phyloP scores from a whole-genome alignment of 1,140 invertebrate genomes.

The Lepidurus couesii region DNA sequence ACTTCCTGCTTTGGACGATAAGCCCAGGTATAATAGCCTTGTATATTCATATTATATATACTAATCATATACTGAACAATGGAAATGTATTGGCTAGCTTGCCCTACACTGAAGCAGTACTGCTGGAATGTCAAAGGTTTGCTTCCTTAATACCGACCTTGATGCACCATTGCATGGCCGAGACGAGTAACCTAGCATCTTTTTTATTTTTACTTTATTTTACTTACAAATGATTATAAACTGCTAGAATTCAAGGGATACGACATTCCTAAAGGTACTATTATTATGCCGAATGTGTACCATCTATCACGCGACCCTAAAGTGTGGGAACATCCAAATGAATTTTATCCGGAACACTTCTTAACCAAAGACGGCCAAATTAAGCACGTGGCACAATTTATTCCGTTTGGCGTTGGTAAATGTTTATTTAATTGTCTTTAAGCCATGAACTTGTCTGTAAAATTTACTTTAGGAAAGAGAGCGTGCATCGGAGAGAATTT shows the following conservation, averaged over 20 bases:
- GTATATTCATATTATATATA: background rate
- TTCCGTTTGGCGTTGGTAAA: constrained; percentile 36
- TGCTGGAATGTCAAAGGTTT: constrained; percentile 16
- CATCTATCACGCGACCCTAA: constrained; percentile 43
- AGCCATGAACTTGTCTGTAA: background rate
- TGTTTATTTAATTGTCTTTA: constrained; percentile 23
- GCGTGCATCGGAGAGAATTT: constrained; percentile 79
- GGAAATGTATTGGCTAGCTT: background rate
- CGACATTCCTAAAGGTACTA: constrained; percentile 30
- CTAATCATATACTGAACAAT: background rate
- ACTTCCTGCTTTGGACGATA: constrained; percentile 18
- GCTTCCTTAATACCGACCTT: background rate
- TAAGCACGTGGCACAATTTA: constrained; percentile 28
- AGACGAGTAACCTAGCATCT: background rate
- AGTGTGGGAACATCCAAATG: constrained; percentile 44
- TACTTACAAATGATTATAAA: constrained; percentile 51
- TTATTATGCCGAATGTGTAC: constrained; percentile 44
- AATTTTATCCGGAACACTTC: constrained; percentile 41
- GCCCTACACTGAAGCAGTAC: constrained; percentile 37
- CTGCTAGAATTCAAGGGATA: constrained; percentile 31
- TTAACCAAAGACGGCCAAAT: constrained; percentile 34
- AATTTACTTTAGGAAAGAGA: constrained; percentile 55
- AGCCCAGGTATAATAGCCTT: constrained; percentile 33
- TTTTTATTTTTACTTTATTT: background rate
- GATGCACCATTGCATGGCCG: background rate